Conservation (phyloP, 2,797 vertebrate genomes). For the Lycodopsis pacificus region DNA sequence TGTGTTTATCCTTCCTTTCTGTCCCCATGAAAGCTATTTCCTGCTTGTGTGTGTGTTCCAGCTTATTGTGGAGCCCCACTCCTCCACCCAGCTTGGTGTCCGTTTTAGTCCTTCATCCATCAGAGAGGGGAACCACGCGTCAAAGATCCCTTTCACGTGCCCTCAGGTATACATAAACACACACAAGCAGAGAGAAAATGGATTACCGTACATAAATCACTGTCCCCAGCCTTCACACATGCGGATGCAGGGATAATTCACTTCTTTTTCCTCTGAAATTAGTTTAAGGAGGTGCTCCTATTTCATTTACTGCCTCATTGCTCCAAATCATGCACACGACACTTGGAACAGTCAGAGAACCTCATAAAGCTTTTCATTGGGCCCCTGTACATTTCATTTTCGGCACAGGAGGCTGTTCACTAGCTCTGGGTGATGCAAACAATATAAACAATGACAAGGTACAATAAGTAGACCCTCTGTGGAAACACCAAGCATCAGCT, state of each 20-base stretch:
- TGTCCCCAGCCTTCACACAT: background rate
- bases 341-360: conserved; percentile 6
- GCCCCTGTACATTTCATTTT: conserved; percentile 13
- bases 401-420: background rate
- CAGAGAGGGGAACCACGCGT: conserved; percentile 81
- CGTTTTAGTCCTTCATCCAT: conserved; percentile 84
- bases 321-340: conserved; percentile 8
- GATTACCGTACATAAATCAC: conserved; percentile 35
- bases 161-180: conserved; percentile 76
- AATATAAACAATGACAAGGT: background rate
- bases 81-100: conserved; percentile 76
- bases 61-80: conserved; percentile 80
- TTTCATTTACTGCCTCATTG: conserved; percentile 33
- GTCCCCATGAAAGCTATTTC: conserved; percentile 22
- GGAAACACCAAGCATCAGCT: background rate
- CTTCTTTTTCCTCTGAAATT: conserved; percentile 18
- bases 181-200: background rate
- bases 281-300: conserved; percentile 22
- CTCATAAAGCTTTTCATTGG: conserved; percentile 18
- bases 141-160: conserved; percentile 83
- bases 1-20: conserved; percentile 27
- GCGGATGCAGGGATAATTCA: background rate
- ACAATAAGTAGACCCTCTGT: background rate
- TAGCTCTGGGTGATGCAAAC: background rate
- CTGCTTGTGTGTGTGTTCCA: conserved; percentile 61